Base-by-base conservation (phyloP, 2,113 vertebrate genomes). In the Galemys pyrenaicus region DNA sequence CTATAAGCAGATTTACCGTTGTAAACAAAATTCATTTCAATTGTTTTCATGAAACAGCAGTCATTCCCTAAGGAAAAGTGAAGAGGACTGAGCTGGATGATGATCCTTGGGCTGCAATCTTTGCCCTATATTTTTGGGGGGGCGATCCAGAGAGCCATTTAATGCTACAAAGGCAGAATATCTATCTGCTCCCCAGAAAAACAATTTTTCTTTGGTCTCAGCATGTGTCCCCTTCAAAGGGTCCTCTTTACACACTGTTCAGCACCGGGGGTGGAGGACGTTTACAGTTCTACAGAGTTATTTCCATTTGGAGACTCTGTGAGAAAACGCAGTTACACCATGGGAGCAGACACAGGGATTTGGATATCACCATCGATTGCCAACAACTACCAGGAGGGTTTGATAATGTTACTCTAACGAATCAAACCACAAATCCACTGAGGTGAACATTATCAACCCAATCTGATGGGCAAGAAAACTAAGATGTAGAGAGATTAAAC, bases 181-280 rank as follows among this genome's bases (percentile, higher is more conserved):
- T 26, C 6, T 70, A 82, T 82, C 46, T 51, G 32, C 2, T 89
- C n/a, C 58, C 35, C 39, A 20, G 51, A 91, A 67, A 84, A 92
- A 78, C 17, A 80, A 58, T 5, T 82, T 94, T 79, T 68, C 70
- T 60, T 87, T 68, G 15, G 54, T 89, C 80, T 94, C 82, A 70
- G 20, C 28, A 44, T 56, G 32, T 37, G 30, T 73, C 7, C 20
- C 17, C 46, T 73, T 81, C 3, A 20, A 26, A 80, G 56, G 16
- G 3, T 44, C 35, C 60, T 58, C 41, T 49, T 26, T 32, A 26
- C 7, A 71, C 13, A n/a, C 35, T 65, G n/a, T 5, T 1, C 35
- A 54, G 24, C 12, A 5, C 44, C 54, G 30, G 17, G 1, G 12
- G 54, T 64, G 26, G 10, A 11, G 62, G 54, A 44, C 37, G 26